Percentiles rank a stretch among this genome's conserved stretches.
Conservation (phyloP, 2,113 vertebrate species). For the Fulmarus glacialis region DNA sequence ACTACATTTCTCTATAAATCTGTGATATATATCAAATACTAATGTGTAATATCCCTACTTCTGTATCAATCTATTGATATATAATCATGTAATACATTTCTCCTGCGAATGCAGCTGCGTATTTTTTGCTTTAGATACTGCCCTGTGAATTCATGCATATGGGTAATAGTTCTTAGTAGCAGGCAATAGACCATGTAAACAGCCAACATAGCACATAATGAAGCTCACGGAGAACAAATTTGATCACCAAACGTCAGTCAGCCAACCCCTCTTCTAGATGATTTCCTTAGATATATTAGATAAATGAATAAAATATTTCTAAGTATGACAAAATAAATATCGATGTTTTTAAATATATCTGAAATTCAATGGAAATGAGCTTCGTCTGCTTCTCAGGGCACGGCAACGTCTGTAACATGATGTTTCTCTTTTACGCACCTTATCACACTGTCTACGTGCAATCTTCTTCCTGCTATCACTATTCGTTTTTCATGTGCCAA, state of each 20-base stretch:
- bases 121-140: conserved; percentile 61
- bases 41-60: conserved; percentile 41
- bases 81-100: conserved; percentile 45
- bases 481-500: conserved; percentile 60
- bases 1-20: conserved; percentile 58
- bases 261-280: background rate
- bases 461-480: conserved; percentile 24
- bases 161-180: conserved; percentile 52
- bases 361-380: conserved; percentile 14
- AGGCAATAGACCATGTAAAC: conserved; percentile 64
- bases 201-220: conserved; percentile 53
- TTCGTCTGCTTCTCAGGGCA: background rate
- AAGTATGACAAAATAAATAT: conserved; percentile 17
- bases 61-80: conserved; percentile 61
- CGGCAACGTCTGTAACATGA: background rate
- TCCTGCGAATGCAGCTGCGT: conserved; percentile 13
- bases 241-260: conserved; percentile 26
- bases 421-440: background rate
- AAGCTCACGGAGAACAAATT: conserved; percentile 35
- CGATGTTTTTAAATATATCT: background rate
- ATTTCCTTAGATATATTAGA: conserved; percentile 41
- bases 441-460: conserved; percentile 47
- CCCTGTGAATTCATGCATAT: conserved; percentile 54
- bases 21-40: conserved; percentile 47
- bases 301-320: conserved; percentile 26